Percentiles rank a stretch among this genome's conserved stretches.
Evolutionary conservation across 2,888 invertebrate genomes (phyloP).

Genomic region (Mesoligia furuncula): DNA sequence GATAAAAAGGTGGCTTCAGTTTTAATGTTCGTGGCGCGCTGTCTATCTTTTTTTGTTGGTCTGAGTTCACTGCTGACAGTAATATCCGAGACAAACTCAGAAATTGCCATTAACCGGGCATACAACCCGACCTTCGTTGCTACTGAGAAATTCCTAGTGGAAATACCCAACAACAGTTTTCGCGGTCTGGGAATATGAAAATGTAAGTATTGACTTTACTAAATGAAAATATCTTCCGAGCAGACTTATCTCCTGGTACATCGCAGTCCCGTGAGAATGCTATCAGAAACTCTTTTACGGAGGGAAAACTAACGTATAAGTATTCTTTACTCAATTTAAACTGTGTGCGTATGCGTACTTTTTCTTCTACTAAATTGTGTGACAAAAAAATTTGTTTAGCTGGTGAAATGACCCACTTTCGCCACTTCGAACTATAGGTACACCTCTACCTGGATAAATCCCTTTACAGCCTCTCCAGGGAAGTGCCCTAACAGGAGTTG

Average conservation of each 20-base stretch:
- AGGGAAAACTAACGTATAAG: neutral
- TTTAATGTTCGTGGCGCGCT: no score
- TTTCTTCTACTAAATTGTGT: neutral
- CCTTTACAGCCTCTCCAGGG: neutral
- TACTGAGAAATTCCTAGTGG: neutral
- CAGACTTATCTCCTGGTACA: neutral
- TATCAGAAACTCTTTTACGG: slow-evolving; percentile 8
- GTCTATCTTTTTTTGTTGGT: no score
- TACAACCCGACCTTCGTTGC: neutral
- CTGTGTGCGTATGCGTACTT: neutral
- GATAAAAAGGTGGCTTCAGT: no score
- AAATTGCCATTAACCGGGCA: neutral
- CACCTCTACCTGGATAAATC: neutral
- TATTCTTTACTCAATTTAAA: neutral
- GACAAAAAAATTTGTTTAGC: neutral
- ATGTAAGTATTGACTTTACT: neutral
- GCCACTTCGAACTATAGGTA: neutral
- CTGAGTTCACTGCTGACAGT: no score
- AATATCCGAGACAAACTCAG: no score
- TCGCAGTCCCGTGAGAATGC: neutral
- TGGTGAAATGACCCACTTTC: neutral
- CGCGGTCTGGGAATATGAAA: neutral
- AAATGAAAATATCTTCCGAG: slow-evolving; percentile 7
- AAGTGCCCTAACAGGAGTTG: neutral
- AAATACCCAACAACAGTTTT: neutral